Evolutionary conservation across 92 coral and sea anemone genomes (phyloP), one percentile per base, ranked within the genome.

Genomic region (Epizoanthus ramosus): DNA sequence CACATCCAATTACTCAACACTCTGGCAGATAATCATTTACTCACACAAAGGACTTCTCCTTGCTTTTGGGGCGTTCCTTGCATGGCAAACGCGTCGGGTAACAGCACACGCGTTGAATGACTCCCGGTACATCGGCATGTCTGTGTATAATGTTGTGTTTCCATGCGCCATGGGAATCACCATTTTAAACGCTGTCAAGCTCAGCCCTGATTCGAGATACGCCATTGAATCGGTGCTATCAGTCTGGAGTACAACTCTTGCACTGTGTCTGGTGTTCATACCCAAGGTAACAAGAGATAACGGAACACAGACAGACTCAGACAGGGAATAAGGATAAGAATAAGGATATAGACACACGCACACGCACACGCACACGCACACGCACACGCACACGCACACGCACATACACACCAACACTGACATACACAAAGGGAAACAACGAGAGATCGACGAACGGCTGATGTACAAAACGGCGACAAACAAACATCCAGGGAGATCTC

Each of bases 101-200:
- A 85, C 73, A 2, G 82, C 80, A 17, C 80, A 74, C 0, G 92
- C 87, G 53, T 43, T 89, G 64, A 89, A 89, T 33, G 92, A 89
- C 60, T 89, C 92, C 14, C 86, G 89, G 25, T 75, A 89, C 19
- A 89, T 89, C 23, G 92, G 92, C 0, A 50, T 89, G 8, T 85
- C 89, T 1, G 89, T 89, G 74, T 89, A 89, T 54, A 89, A 85
- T 5, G 92, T 89, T 28, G 86, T 89, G 1, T 80, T 89, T 25
- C 87, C 92, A 6, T 89, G 92, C 66, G 92, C 92, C 18, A 73
- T 89, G 60, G 92, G 92, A 33, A 85, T 89, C 37, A 85, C 92
- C 7, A 83, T 89, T 3, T 47, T 89, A 33, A 80, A 73, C 63
- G 68, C 87, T 12, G 87, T 89, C 56, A 67, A 80, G 13, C 72